Base-by-base conservation (phyloP, 2,888 invertebrate genomes). In the Platycheirus albimanus region DNA sequence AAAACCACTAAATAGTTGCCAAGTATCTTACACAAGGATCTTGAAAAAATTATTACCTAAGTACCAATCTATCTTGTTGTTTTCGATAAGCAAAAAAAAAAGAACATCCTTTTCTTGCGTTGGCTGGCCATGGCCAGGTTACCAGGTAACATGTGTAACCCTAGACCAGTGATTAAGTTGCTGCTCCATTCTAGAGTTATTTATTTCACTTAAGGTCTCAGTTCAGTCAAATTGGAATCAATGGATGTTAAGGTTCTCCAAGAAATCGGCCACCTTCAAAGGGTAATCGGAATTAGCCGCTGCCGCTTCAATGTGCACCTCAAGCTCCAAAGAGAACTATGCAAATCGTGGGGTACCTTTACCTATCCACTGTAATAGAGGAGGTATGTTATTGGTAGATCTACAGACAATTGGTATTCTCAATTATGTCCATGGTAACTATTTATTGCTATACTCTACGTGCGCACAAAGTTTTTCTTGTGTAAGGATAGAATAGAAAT, bases 191-290 rank as follows among this genome's bases (percentile, higher is more conserved):
- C 69, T 19, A 13, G 54, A 79, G 75, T 80, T 80, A 70, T 80
- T 80, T 80, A 75, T 75, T 80, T 80, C 80, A 80, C 64, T 75
- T 70, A 75, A 36, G 20, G 19, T 63, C 69, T 49, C 41, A n/a
- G 33, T 30, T 49, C 41, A n/a, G 33, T 30, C 52, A 30, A 51
- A 45, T 54, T 51, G 43, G 49, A 75, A 20, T 54, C 54, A 45
- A 74, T 54, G 52, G 47, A 61, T 36, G 8, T 15, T 7, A 38
- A 41, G 38, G 45, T 11, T 15, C 28, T 19, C 5, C 47, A 24
- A 47, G n/a, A 52, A 69, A 47, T 47, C 64, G 41, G 51, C n/a
- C 15, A 8, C 51, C 51, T 66, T 81, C 80, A 81, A 81, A 81
- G 76, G 71, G 24, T 43, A 69, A 79, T 74, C 74, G 49, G 36